Evolutionary conservation across 2,113 vertebrate genomes (phyloP).

Genomic region (Mystacornis crossleyi): DNA sequence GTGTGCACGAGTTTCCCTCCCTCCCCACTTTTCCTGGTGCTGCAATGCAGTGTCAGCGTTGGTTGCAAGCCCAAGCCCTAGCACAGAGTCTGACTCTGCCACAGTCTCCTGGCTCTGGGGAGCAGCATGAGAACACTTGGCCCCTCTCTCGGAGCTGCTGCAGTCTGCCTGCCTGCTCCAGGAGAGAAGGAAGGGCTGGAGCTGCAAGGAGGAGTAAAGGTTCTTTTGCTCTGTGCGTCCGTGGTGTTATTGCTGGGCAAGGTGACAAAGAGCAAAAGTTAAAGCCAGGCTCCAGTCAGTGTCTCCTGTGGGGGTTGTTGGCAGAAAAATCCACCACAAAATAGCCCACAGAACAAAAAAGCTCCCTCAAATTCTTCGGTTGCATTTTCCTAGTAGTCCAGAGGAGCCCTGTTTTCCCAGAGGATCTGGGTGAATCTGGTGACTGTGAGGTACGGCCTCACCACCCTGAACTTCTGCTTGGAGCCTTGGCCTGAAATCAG

Average conservation of each 20-base stretch:
- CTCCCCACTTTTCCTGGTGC: constrained; percentile 16
- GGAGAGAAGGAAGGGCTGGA: neutral
- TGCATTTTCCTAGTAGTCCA: neutral
- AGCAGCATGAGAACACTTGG: constrained; percentile 30
- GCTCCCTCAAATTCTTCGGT: neutral
- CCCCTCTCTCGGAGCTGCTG: neutral
- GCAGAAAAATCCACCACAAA: neutral
- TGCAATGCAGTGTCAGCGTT: constrained; percentile 64
- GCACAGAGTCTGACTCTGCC: constrained; percentile 7
- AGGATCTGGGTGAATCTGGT: neutral
- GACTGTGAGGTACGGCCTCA: neutral
- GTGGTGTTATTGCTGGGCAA: neutral
- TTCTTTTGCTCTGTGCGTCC: neutral
- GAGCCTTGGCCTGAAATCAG: neutral
- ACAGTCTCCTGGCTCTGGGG: constrained; percentile 44
- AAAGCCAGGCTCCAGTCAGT: neutral
- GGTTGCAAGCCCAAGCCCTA: constrained; percentile 56
- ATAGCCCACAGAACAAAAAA: neutral
- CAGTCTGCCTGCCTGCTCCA: constrained; percentile 12
- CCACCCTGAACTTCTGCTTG: neutral
- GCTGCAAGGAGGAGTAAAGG: neutral
- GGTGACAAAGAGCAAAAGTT: neutral
- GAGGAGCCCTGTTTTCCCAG: neutral
- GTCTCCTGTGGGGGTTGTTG: neutral
- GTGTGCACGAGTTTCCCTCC: neutral